Evolutionary conservation across 2,113 vertebrate species (phyloP).

Genomic region (Cottus gobio): DNA sequence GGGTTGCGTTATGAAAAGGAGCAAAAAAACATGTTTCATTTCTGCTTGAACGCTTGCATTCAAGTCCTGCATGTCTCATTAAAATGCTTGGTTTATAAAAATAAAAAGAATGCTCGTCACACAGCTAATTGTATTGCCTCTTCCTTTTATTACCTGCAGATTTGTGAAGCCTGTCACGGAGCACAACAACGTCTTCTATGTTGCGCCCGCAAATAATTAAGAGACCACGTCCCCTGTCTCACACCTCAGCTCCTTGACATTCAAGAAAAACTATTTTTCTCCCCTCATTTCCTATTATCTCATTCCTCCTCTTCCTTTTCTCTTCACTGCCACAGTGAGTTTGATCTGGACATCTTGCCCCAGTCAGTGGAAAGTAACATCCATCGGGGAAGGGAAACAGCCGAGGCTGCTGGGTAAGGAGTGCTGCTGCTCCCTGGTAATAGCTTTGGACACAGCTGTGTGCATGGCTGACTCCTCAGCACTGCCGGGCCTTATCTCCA

Average conservation of each 20-base stretch:
- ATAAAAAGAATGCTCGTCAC: slow-evolving; percentile 1
- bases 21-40: slow-evolving; percentile 24
- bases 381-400: slow-evolving; percentile 38
- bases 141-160: slow-evolving; percentile 6
- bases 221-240: background rate
- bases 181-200: background rate
- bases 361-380: slow-evolving; percentile 55
- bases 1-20: slow-evolving; percentile 36
- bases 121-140: slow-evolving; percentile 25
- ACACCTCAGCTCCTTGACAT: slow-evolving; percentile 1
- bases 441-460: slow-evolving; percentile 75
- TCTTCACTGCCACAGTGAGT: slow-evolving; percentile 34
- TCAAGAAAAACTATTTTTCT: slow-evolving; percentile 23
- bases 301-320: background rate
- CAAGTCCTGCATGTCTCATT: slow-evolving; percentile 11
- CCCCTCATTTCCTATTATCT: slow-evolving; percentile 20
- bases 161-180: slow-evolving; percentile 8
- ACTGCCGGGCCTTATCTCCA: slow-evolving; percentile 72
- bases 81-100: slow-evolving; percentile 31
- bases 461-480: slow-evolving; percentile 71
- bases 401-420: slow-evolving; percentile 50
- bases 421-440: slow-evolving; percentile 65
- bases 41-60: slow-evolving; percentile 40
- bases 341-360: slow-evolving; percentile 66
- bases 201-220: slow-evolving; percentile 22